These are phyloP conservation scores for Sclerurus mexicanus DNA, from an alignment of 2,113 vertebrate species.

Conservation along the genomic window DNA sequence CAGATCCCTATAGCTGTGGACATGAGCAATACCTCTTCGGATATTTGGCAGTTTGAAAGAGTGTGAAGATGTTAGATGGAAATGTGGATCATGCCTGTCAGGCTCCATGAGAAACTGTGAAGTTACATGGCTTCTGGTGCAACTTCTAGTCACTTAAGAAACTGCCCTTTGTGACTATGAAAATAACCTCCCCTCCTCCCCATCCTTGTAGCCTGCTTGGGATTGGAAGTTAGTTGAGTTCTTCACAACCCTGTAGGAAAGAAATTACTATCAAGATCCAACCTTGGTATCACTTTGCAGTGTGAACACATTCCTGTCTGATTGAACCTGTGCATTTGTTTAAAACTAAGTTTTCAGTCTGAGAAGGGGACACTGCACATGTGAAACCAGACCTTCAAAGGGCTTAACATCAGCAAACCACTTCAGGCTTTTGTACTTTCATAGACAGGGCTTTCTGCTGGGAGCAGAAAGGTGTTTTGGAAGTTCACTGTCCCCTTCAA, in stretches of 20 bases:
- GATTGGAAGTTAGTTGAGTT: neutral
- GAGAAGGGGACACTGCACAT: neutral
- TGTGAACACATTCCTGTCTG: neutral
- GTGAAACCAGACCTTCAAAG: neutral
- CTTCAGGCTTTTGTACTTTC: neutral
- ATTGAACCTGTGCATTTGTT: neutral
- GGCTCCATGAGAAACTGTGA: neutral
- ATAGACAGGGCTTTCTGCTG: neutral
- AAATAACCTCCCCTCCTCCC: neutral
- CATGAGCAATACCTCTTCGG: neutral
- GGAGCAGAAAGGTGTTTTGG: neutral
- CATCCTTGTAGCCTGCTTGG: neutral
- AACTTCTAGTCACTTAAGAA: neutral
- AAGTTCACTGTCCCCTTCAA: neutral
- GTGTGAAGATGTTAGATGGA: fast-evolving
- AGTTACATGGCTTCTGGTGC: neutral
- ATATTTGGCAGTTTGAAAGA: neutral
- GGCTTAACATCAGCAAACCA: neutral
- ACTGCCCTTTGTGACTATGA: neutral
- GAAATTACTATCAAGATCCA: neutral
- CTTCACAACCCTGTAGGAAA: neutral
- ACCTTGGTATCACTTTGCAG: neutral
- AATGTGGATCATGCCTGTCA: neutral
- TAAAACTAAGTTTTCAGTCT: neutral
- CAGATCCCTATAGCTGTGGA: neutral